A percentile compares a stretch with the other conserved stretches of the same genome.
Evolutionary conservation across 2,797 vertebrate species (phyloP).

Genomic region (Fratercula arctica): DNA sequence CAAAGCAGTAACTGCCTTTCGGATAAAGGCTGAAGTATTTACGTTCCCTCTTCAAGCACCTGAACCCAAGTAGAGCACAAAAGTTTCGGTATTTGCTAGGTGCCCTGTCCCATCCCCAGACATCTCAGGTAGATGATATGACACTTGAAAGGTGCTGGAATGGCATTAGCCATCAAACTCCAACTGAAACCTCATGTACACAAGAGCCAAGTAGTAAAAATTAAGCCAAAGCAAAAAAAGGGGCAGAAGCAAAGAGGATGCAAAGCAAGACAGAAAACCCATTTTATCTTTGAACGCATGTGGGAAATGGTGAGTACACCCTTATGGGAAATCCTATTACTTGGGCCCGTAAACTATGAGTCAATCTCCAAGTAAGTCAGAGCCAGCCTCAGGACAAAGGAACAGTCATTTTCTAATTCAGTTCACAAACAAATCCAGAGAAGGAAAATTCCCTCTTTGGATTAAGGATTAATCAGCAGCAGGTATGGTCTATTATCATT

Average conservation of each 20-base stretch:
- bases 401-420: background rate
- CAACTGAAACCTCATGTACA: fast-evolving
- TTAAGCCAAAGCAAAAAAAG: background rate
- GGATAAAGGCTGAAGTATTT: background rate
- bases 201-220: fast-evolving
- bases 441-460: background rate
- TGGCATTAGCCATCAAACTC: background rate
- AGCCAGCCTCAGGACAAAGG: background rate
- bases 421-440: background rate
- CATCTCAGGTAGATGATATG: background rate
- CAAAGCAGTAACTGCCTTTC: background rate
- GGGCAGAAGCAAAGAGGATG: background rate
- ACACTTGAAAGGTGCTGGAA: background rate
- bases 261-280: background rate
- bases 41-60: background rate
- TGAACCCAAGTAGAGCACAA: background rate
- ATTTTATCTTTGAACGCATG: background rate
- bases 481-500: background rate
- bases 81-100: background rate
- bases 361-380: background rate
- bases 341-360: background rate
- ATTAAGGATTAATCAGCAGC: background rate
- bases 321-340: background rate
- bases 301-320: background rate
- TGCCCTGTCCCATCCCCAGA: background rate